Base-by-base conservation (phyloP, 2,797 vertebrate species). In the Etheostoma nigrum region DNA sequence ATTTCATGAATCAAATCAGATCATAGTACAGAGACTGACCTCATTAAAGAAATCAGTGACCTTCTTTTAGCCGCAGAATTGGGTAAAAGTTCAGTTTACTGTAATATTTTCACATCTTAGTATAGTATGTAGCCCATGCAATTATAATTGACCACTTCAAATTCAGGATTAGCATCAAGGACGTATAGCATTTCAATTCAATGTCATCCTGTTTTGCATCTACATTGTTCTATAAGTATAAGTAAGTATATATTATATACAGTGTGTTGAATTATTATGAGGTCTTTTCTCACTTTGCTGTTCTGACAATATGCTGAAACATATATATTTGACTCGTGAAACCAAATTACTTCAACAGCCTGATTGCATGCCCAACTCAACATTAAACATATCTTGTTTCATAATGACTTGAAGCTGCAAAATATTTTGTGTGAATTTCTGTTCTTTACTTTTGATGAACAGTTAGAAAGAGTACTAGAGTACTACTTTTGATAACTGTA, bases 101-200 rank as follows among this genome's bases (percentile, higher is more conserved):
- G 36, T 54, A 70, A 84, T 77, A 25, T 49, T 51, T 36, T 67
- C 49, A 70, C 12, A 72, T 76, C 52, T 59, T 18, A 21, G 3
- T 19, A 54, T 51, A 8, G 45, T 54, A 52, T 68, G 36, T 40
- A 33, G 52, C 67, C 48, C 18, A 47, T 63, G 53, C 58, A 78
- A 27, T 78, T 82, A 63, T 69, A 78, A 74, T 18, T 52, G 61
- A 71, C 45, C 44, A 60, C 60, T 61, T 62, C 36, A 61, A n/a
- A 76, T 57, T 67, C 64, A 71, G 59, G 67, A 78, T 80, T 57
- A 57, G 25, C 80, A 78, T 75, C 54, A 70, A 67, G 64, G 61
- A 60, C 0, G 0, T 48, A 27, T 48, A 23, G 44, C 47, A 66
- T 36, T 51, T 72, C 48, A 44, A 25, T 62, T 71, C 36, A 74